Base-by-base conservation (phyloP, 2,888 invertebrate species). In the Lepeophtheirus nordmannii region DNA sequence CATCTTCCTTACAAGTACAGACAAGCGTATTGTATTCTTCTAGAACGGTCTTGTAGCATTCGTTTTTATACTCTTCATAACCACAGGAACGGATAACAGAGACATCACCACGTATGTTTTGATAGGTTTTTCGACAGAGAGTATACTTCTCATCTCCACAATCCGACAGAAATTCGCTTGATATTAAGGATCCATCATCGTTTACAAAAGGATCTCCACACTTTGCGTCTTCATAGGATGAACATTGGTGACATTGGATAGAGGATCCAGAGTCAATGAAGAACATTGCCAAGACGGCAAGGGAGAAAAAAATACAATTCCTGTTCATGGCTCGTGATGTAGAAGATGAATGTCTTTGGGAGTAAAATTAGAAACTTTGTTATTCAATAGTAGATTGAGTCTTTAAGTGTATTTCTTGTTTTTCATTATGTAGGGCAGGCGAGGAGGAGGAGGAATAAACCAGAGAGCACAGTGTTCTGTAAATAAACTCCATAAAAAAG, bases 11-110 rank as follows among this genome's bases (percentile, higher is more conserved):
- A 38, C 65, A 65, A 14, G 17, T 22, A 39, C 65, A 65, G 12
- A 65, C 65, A 1, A 56, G 56, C 8, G 65, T 65, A 39, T 67
- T 67, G 58, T 62, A 67, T 64, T 67, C 67, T 39, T 65, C 65
- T 23, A 65, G 38, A 20, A 65, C 65, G 5, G 65, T 65, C 20
- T 22, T 37, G 39, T 65, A 65, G 65, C 65, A 65, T 17, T 65
- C 65, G 17, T 39, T 20, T 38, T 58, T 65, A 30, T 65, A 38
- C 17, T 58, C 39, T 39, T 65, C 65, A 14, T 57, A 65, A 17
- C 65, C 65, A 65, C 65, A 65, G 10, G 37, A 37, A 17, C 65
- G 58, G 23, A 65, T 65, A 14, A 65, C 58, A 9, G 57, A 23
- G 37, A 30, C 39, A 10, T 65, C 65, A 30, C 58, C 65, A 20